Percentiles rank a stretch among this genome's conserved stretches.
Evolutionary conservation across 2,797 vertebrate genomes (phyloP).

Genomic region (Steatocranus sp.): DNA sequence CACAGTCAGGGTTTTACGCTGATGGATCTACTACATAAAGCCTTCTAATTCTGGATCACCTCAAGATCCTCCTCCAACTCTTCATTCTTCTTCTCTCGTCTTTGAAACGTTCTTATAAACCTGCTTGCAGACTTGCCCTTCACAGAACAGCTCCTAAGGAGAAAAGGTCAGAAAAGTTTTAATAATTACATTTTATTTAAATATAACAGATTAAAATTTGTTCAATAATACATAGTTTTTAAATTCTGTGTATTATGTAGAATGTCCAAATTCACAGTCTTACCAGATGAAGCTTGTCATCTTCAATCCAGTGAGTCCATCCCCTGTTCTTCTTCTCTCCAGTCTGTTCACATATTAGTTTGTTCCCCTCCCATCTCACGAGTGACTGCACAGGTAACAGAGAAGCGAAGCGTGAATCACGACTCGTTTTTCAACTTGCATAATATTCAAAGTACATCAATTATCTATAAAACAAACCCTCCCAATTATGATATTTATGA

Average conservation of each 20-base stretch:
- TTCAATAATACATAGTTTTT: background rate
- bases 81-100: constrained; percentile 35
- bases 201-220: background rate
- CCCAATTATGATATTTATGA: background rate
- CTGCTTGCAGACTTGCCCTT: constrained; percentile 85
- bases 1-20: background rate
- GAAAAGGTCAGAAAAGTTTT: background rate
- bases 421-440: background rate
- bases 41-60: background rate
- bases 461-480: background rate
- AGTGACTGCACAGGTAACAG: constrained; percentile 68
- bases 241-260: background rate
- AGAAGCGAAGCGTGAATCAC: background rate
- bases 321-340: constrained; percentile 88
- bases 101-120: constrained; percentile 70
- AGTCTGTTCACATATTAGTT: constrained; percentile 81
- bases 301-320: constrained; percentile 89
- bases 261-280: background rate
- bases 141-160: constrained; percentile 83
- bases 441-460: background rate
- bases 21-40: background rate
- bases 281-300: constrained; percentile 86
- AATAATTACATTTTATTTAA: background rate
- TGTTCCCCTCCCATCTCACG: constrained; percentile 83
- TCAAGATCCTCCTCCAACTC: background rate